phyloP scores from a whole-genome alignment of 2,888 invertebrate genomes.

The Ophion ellenae region DNA sequence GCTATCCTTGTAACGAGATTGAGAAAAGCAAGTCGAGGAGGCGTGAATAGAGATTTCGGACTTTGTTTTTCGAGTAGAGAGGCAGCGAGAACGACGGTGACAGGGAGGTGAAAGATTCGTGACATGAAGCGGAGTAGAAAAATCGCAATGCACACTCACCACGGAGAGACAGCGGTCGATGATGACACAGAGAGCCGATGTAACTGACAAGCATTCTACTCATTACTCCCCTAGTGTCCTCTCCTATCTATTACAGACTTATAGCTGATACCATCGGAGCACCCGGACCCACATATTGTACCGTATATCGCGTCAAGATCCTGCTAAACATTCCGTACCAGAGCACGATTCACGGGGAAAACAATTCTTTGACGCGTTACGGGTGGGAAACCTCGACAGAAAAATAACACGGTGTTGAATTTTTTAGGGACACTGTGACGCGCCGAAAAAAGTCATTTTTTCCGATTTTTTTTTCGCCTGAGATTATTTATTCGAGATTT shows the following conservation, averaged over 20 bases:
- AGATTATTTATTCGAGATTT: too few relatives aligned
- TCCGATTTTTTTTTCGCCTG: too few relatives aligned
- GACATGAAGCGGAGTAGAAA: slow-evolving; percentile 30
- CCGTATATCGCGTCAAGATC: slow-evolving; percentile 50
- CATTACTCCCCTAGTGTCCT: slow-evolving; percentile 82
- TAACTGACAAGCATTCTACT: slow-evolving; percentile 80
- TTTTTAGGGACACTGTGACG: not conserved
- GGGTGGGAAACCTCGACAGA: not conserved
- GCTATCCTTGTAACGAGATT: not conserved
- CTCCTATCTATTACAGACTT: slow-evolving; percentile 83
- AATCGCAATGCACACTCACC: slow-evolving; percentile 73
- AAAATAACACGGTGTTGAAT: not conserved
- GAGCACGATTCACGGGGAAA: slow-evolving; percentile 5
- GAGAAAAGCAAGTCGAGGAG: not conserved
- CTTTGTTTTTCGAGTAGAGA: not conserved
- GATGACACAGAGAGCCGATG: slow-evolving; percentile 81
- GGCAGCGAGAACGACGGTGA: not conserved
- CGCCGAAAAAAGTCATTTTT: too few relatives aligned
- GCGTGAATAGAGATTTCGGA: not conserved
- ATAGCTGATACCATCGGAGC: slow-evolving; percentile 73
- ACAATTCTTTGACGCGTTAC: not conserved
- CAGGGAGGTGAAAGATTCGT: slow-evolving; percentile 17
- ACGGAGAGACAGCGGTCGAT: slow-evolving; percentile 76
- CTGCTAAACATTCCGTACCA: slow-evolving; percentile 49
- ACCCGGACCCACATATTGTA: slow-evolving; percentile 53